phyloP scores from a whole-genome alignment of 1,140 invertebrate species.

The Watersipora subatra region DNA sequence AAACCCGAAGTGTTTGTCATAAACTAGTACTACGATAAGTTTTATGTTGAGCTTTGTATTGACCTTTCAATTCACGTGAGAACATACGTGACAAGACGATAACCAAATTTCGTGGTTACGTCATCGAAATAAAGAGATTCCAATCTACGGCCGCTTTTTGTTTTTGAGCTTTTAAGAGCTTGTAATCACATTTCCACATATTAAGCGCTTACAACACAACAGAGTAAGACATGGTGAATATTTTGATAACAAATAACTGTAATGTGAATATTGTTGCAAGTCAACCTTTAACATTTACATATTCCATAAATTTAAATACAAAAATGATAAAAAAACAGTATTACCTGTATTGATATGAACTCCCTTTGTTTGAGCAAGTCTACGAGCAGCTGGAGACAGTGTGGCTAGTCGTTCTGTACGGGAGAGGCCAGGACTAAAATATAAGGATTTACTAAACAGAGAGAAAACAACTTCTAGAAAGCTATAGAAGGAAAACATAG shows the following conservation, averaged over 20 bases:
- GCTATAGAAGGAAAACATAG: no score
- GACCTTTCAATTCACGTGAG: no score
- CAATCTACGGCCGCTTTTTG: no score
- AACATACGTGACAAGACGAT: no score
- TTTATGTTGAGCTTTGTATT: no score
- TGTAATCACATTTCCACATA: background rate
- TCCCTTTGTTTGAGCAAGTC: slow-evolving; percentile 48
- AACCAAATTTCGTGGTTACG: no score
- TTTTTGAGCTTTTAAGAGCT: background rate
- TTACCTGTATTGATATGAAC: slow-evolving; percentile 20
- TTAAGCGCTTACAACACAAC: background rate
- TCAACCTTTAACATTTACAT: background rate
- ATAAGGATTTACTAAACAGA: no score
- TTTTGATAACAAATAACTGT: background rate
- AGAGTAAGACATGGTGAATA: background rate
- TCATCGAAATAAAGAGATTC: no score
- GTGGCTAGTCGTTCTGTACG: slow-evolving; percentile 56
- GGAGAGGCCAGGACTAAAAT: background rate
- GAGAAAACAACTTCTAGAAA: no score
- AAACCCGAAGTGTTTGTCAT: no score
- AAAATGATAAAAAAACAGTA: background rate
- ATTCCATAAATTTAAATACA: background rate
- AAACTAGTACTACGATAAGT: no score
- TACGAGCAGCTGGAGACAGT: slow-evolving; percentile 86
- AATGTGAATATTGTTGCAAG: background rate